Base-by-base conservation (phyloP, 2,113 vertebrate genomes). In the Danio rerio region DNA sequence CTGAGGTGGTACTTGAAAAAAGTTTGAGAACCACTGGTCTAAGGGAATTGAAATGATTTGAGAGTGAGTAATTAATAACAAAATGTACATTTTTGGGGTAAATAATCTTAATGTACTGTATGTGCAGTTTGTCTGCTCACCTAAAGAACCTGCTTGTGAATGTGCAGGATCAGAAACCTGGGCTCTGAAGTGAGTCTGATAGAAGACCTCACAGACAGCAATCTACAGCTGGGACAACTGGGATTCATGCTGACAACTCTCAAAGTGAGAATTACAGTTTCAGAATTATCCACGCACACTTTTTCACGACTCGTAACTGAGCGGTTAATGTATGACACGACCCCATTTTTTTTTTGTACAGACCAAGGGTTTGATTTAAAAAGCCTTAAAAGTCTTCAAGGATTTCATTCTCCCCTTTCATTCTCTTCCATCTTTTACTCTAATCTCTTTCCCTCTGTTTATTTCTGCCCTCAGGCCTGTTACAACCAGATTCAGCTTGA, bases 211-310 rank as follows among this genome's bases (percentile, higher is more conserved):
- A 99, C 99, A 97, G 98, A 99, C 91, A 94, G 96, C 3, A 96
- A 94, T 78, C 88, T 99, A 70, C 97, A 98, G 87, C 96, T 96
- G 0, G 98, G 98, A 77, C 97, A 99, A 75, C 93, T 97, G 88
- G 98, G 97, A 69, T 95, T 98, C 88, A 99, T 99, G 97, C 97
- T 99, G 89, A 99, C 98, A 20, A 99, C 98, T 42, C 89, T 99
- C 69, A 98, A 98, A 95, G 98, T 97, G 80, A 72, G 61, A 55
- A 45, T 65, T 0, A 55, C 16, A 71, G 4, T 65, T 0, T 47
- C 16, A 71, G 4, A 52, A 3, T 52, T 52, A 52, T 11, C 11
- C 31, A 31, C 3, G 31, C 31, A 31, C 31, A 31, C 31, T 31
- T 6, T 31, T 18, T 18, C 16, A 11, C 10, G 13, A 11, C 20